Conservation (phyloP, 2,797 vertebrate species). For the Paedocypris micromegethes region DNA sequence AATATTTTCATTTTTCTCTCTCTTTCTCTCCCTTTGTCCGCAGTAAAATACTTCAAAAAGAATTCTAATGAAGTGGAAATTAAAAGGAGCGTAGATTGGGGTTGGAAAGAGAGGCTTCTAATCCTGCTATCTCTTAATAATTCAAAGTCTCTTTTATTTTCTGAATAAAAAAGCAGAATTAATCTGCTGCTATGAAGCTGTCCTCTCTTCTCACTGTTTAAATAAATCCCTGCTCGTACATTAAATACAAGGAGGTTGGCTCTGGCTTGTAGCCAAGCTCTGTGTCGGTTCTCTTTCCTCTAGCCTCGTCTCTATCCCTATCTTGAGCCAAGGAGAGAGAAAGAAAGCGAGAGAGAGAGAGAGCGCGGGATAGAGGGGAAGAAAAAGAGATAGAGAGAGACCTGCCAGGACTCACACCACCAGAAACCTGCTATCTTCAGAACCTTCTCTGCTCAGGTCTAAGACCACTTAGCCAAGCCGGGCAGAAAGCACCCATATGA, state of each 20-base stretch:
- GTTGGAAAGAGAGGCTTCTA: slow-evolving; percentile 95
- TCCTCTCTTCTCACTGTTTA: slow-evolving; percentile 91
- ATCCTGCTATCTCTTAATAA: slow-evolving; percentile 99
- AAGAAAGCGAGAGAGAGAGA: no score
- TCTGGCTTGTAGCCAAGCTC: slow-evolving; percentile 77
- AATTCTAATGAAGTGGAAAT: slow-evolving; percentile 99
- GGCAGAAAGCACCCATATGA: slow-evolving; percentile 66
- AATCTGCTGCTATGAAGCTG: slow-evolving; percentile 97
- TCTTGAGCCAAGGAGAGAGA: slow-evolving; percentile 49
- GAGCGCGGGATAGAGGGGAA: no score
- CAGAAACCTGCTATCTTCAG: slow-evolving; percentile 73
- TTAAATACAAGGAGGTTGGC: slow-evolving; percentile 77
- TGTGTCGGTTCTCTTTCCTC: slow-evolving; percentile 73
- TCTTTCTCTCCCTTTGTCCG: slow-evolving; percentile 96
- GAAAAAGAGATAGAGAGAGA: slow-evolving; percentile 53
- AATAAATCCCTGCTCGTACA: slow-evolving; percentile 90
- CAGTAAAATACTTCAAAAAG: slow-evolving; percentile 99
- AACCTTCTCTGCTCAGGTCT: slow-evolving; percentile 71
- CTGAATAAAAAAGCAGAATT: slow-evolving; percentile 96
- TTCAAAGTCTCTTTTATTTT: slow-evolving; percentile 99
- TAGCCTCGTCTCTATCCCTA: slow-evolving; percentile 56
- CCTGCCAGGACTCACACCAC: slow-evolving; percentile 66
- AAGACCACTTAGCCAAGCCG: slow-evolving; percentile 69
- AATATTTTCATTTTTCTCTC: slow-evolving; percentile 97
- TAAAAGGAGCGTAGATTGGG: slow-evolving; percentile 95